These are phyloP conservation scores for Hypsopygia costalis DNA, from an alignment of 2,888 invertebrate species.

Conservation along the genomic window DNA sequence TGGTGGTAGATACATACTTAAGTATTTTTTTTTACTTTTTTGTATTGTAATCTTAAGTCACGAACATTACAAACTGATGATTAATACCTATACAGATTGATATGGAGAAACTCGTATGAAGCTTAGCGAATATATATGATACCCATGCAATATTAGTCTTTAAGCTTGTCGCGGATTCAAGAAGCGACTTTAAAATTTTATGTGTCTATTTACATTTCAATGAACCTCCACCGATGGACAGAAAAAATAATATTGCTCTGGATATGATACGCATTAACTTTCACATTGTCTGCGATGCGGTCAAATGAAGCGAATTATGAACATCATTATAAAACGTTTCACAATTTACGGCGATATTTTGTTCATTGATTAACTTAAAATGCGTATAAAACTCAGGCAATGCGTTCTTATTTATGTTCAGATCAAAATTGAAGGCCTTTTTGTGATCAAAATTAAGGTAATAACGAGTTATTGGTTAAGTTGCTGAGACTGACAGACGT, in stretches of 20 bases:
- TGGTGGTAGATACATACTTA: too few relatives aligned
- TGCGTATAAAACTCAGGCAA: too few relatives aligned
- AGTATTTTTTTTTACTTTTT: too few relatives aligned
- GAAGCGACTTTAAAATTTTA: slow-evolving; percentile 35
- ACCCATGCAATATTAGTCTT: slow-evolving; percentile 77
- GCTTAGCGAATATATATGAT: slow-evolving; percentile 29
- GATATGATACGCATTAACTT: slow-evolving; percentile 53
- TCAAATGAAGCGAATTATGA: slow-evolving; percentile 55
- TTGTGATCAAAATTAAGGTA: too few relatives aligned
- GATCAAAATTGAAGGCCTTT: too few relatives aligned
- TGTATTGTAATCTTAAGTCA: too few relatives aligned
- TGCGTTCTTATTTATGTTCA: too few relatives aligned
- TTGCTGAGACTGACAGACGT: too few relatives aligned
- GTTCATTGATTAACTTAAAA: not conserved
- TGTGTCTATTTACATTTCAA: slow-evolving; percentile 35
- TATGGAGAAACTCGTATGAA: slow-evolving; percentile 8
- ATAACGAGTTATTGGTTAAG: too few relatives aligned
- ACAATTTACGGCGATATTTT: slow-evolving; percentile 38
- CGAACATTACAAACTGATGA: too few relatives aligned
- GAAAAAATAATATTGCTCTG: slow-evolving; percentile 70
- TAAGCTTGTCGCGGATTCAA: slow-evolving; percentile 41
- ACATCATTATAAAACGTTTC: slow-evolving; percentile 44
- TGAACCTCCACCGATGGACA: slow-evolving; percentile 61
- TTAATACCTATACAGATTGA: too few relatives aligned
- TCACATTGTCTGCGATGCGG: slow-evolving; percentile 62